A percentile compares a stretch with the other conserved stretches of the same genome.
These are phyloP conservation scores for Temnothorax longispinosus DNA, from an alignment of 1,140 invertebrate genomes.

Conservation along the genomic window DNA sequence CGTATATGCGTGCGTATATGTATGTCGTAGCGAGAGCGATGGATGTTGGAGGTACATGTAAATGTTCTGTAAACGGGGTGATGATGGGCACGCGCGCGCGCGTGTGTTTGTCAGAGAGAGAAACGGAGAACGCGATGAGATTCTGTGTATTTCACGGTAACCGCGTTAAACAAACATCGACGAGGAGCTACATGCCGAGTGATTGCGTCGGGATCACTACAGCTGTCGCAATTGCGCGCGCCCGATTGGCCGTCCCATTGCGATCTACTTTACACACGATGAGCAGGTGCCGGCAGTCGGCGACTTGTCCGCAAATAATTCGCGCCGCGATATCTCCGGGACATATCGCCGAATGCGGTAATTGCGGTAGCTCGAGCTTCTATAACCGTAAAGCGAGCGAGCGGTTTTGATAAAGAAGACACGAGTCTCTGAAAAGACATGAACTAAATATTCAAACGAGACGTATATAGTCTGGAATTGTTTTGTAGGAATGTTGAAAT, in stretches of 20 bases:
- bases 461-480: not conserved
- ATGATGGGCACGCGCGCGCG: not conserved
- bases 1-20: not conserved
- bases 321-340: constrained; percentile 6
- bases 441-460: not conserved
- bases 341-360: not conserved
- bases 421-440: not conserved
- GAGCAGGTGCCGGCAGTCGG: constrained; percentile 56
- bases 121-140: not conserved
- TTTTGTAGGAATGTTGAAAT: not conserved
- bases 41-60: constrained; percentile 5
- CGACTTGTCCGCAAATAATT: constrained; percentile 55
- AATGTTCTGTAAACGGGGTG: not conserved
- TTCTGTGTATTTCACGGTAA: constrained; percentile 67
- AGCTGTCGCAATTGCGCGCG: constrained; percentile 60
- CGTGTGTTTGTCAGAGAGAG: not conserved
- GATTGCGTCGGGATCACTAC: constrained; percentile 62
- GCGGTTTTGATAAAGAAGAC: not conserved
- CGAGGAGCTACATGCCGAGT: constrained; percentile 39
- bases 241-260: constrained; percentile 50
- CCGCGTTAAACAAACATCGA: constrained; percentile 62
- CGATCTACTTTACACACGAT: constrained; percentile 24
- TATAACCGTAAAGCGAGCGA: not conserved
- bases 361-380: not conserved
- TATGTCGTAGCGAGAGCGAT: not conserved